A percentile compares a stretch with the other conserved stretches of the same genome.
These are phyloP conservation scores for Acinonyx jubatus DNA, from an alignment of 2,113 vertebrate species.

Conservation along the genomic window DNA sequence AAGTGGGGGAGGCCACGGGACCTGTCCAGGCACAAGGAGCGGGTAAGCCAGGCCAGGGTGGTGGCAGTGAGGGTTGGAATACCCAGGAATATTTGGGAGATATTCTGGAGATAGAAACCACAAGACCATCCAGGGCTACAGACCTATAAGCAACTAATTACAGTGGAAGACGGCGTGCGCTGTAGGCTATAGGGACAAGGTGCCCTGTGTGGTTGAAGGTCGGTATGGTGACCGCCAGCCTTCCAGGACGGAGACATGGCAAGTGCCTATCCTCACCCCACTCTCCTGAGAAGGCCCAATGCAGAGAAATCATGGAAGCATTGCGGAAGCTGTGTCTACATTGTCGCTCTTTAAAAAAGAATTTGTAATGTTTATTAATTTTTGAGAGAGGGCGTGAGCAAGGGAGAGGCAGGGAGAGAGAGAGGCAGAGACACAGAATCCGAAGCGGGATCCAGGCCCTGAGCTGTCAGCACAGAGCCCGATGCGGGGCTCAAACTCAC, in stretches of 20 bases:
- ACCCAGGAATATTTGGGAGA: not conserved
- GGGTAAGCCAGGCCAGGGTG: not conserved
- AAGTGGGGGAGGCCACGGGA: not conserved
- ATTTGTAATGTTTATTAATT: too few species aligned
- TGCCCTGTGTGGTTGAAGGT: not conserved
- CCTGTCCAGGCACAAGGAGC: not conserved
- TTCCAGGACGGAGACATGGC: not conserved
- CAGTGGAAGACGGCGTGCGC: fast-evolving
- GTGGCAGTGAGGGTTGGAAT: fast-evolving
- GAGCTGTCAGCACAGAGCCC: too few species aligned
- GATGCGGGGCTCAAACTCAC: too few species aligned
- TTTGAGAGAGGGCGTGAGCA: too few species aligned
- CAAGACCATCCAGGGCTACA: not conserved
- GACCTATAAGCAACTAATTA: not conserved
- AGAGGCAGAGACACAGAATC: too few species aligned
- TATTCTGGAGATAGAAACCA: not conserved
- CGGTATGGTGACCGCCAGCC: not conserved
- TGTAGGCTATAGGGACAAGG: fast-evolving
- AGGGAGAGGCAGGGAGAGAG: too few species aligned
- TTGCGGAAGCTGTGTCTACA: too few species aligned
- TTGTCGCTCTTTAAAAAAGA: not conserved
- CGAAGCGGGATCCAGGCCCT: too few species aligned
- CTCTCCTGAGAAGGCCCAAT: not conserved
- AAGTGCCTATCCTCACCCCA: not conserved
- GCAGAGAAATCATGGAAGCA: not conserved